These are phyloP conservation scores for Andrena marginata DNA, from an alignment of 2,888 invertebrate species.

Conservation along the genomic window DNA sequence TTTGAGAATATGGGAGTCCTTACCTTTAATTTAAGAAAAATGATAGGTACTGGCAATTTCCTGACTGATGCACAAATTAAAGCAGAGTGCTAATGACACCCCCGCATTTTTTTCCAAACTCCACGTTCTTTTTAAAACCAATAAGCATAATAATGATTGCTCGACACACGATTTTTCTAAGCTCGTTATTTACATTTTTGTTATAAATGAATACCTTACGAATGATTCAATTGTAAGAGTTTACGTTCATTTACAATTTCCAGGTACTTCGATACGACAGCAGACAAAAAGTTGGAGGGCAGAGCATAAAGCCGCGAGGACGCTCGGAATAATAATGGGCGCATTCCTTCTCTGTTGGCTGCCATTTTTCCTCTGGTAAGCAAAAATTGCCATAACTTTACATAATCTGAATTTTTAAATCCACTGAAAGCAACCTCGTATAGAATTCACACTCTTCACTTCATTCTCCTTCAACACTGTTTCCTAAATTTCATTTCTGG, in stretches of 20 bases:
- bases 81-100: too few relatives aligned
- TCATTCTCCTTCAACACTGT: neutral
- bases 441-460: neutral
- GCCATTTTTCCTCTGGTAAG: conserved; percentile 98
- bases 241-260: conserved; percentile 57
- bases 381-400: neutral
- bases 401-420: neutral
- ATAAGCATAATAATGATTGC: too few relatives aligned
- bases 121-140: too few relatives aligned
- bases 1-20: too few relatives aligned
- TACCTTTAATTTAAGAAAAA: too few relatives aligned
- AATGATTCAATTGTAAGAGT: neutral
- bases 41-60: too few relatives aligned
- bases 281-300: conserved; percentile 93
- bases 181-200: neutral
- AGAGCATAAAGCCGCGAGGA: conserved; percentile 97
- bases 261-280: conserved; percentile 90
- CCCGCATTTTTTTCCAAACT: too few relatives aligned
- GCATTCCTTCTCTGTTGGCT: conserved; percentile 98
- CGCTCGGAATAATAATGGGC: conserved; percentile 98
- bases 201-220: neutral
- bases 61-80: too few relatives aligned
- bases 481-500: neutral
- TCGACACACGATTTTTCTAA: too few relatives aligned
- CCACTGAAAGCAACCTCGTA: neutral